Base-by-base conservation (phyloP, 1,140 invertebrate genomes). In the Augochlora pura region DNA sequence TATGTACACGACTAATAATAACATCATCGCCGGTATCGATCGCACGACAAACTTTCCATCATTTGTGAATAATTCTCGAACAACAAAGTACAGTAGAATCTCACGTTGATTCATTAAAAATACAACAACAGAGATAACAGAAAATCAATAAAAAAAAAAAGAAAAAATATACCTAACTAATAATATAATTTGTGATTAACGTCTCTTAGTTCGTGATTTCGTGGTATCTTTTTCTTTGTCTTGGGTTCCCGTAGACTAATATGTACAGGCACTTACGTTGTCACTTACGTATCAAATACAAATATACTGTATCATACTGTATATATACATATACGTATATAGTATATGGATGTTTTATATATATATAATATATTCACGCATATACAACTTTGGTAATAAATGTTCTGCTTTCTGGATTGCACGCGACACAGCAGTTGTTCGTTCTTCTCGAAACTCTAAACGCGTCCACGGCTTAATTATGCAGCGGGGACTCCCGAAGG, bases 361-460 rank as follows among this genome's bases (percentile, higher is more conserved):
- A 32, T 46, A 46, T 46, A 46, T 46, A 46, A 46, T 46, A 46
- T 46, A 46, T 46, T 12, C 42, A 46, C 12, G 32, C 81, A 76
- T 23, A 76, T 21, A 77, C 16, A 38, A 69, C 27, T 79, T 83
- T 77, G 67, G 25, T 86, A 86, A 86, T 86, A 86, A 86, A 86
- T 81, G 39, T 78, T 72, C 54, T 69, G 23, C 66, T 84, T 86
- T 57, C 81, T 86, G 77, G 77, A 86, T 83, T 38, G 66, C 81
- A 86, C 81, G 77, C 66, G 70, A 81, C 54, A 78, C 67, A n/a
- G 60, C 70, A 60, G 73, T 81, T 86, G 81, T 86, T 86, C 85
- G 78, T 72, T 67, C 85, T 84, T 68, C 62, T 64, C 76, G 32
- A 32, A 32, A 32, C 32, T 32, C 32, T 73, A 79, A 59, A 32